Base-by-base conservation (phyloP, 2,797 vertebrate genomes). In the Epinephelus malabaricus region DNA sequence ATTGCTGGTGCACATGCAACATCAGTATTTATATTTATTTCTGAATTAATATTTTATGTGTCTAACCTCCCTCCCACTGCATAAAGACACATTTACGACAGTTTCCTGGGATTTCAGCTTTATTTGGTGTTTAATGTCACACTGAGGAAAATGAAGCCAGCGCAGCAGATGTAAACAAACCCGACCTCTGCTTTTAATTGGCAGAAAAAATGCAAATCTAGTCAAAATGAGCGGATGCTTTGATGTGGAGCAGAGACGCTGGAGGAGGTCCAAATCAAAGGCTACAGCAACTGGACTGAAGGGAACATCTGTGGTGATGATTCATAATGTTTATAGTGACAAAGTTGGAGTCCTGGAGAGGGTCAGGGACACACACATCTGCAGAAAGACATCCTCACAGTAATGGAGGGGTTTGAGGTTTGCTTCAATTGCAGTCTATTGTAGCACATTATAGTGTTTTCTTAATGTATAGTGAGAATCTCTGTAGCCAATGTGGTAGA, bases 161-260 rank as follows among this genome's bases (percentile, higher is more conserved):
- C 3, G 12, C 56, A 1, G 69, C 70, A 17, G 46, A 61, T 1
- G 76, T 66, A 69, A 84, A 84, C 77, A 81, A 66, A 75, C 64
- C 9, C 25, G 12, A 68, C 61, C 60, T 75, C 73, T 0, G 46
- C 56, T 78, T 43, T 77, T 86, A 88, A 85, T 83, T 85, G 86
- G 82, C 53, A 30, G 56, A n/a, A 58, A 59, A 75, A 76, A 83
- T 79, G 78, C 49, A 84, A 82, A 84, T 76, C 0, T 4, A 34
- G 15, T 51, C 7, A 9, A 38, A 74, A 25, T 3, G 50, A 78
- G 82, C 68, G n/a, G 53, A 21, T 0, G 19, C 81, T 84, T 85
- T 87, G 79, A 80, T 76, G 76, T 73, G 59, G 14, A 1, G 71
- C 43, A 6, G 76, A 67, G 47, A 27, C 47, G 71, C 77, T 68